Conservation (phyloP, 1,140 invertebrate species). For the Asobara japonica region DNA sequence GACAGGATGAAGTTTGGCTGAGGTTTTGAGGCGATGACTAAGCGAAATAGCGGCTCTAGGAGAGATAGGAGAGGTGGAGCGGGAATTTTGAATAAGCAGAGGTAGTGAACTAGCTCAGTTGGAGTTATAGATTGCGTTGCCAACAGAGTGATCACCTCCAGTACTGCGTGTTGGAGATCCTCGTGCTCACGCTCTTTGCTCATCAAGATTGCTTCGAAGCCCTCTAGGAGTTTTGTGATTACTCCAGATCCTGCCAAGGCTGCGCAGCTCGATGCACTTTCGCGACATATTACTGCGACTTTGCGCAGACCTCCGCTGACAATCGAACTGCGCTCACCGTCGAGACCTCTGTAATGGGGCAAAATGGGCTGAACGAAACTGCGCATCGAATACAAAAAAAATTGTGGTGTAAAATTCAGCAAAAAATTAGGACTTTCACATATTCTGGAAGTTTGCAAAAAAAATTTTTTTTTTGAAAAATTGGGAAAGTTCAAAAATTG, state of each 20-base stretch:
- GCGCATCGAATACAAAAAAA: background rate
- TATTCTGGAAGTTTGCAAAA: background rate
- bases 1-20: constrained; percentile 71
- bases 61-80: constrained; percentile 67
- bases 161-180: constrained; percentile 70
- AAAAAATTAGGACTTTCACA: background rate
- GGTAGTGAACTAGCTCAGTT: constrained; percentile 66
- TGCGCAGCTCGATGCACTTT: constrained; percentile 62
- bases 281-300: constrained; percentile 60
- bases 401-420: background rate
- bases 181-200: constrained; percentile 50
- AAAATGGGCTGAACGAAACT: too few species aligned
- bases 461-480: background rate
- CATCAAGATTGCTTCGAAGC: constrained; percentile 56
- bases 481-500: background rate
- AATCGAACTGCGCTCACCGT: constrained; percentile 52
- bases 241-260: constrained; percentile 59
- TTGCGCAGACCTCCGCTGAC: constrained; percentile 56
- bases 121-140: constrained; percentile 69
- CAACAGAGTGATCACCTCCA: constrained; percentile 70
- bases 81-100: constrained; percentile 69
- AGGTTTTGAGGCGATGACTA: constrained; percentile 62
- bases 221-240: constrained; percentile 59
- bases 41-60: constrained; percentile 65
- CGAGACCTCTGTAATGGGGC: constrained; percentile 51